phyloP scores from a whole-genome alignment of 2,797 vertebrate genomes.

The Cygnus olor region DNA sequence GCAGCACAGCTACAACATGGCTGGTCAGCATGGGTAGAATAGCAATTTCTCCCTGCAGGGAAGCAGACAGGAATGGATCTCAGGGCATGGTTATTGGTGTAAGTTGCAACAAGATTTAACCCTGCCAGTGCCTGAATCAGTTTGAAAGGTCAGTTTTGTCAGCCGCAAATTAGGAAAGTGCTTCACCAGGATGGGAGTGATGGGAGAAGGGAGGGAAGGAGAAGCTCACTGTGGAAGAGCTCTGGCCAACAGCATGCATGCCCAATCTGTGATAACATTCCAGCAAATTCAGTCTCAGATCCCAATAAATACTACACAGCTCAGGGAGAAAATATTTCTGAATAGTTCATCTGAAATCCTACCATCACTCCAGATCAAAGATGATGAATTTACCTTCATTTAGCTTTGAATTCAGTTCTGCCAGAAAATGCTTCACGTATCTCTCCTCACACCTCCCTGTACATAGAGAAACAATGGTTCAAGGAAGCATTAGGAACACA shows the following conservation, averaged over 20 bases:
- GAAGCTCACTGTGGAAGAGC: not conserved
- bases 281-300: not conserved
- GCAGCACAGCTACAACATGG: not conserved
- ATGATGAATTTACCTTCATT: not conserved
- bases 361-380: not conserved
- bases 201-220: not conserved
- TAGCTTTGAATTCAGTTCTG: not conserved
- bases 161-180: not conserved
- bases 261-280: fast-evolving
- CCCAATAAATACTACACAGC: not conserved
- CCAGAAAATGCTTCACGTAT: fast-evolving
- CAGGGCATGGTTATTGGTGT: not conserved
- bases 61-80: not conserved
- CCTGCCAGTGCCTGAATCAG: not conserved
- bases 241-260: not conserved
- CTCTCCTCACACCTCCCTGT: not conserved
- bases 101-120: not conserved
- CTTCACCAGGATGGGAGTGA: not conserved
- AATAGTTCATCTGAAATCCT: not conserved
- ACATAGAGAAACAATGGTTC: not conserved
- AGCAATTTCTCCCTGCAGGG: not conserved
- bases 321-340: not conserved
- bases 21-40: not conserved
- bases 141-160: not conserved
- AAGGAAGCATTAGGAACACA: not conserved